Evolutionary conservation across 2,113 vertebrate genomes (phyloP), one percentile per base, ranked within the genome.

Genomic region (Chaetodon auriga): DNA sequence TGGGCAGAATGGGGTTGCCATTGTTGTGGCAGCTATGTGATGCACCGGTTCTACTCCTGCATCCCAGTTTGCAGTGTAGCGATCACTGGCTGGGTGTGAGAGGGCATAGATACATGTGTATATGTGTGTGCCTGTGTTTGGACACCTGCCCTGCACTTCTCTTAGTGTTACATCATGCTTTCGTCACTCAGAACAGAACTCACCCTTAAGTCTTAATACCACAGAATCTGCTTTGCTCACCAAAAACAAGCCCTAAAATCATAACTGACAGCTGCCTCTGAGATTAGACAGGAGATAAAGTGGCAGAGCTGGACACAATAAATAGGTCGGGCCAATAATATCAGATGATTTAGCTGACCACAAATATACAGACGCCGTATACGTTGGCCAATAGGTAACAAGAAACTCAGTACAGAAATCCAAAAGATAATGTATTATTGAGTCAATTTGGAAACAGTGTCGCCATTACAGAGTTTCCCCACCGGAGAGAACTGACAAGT

Each of bases 191-290:
- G 66, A 71, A 49, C 81, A 78, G 41, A 88, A 81, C 80, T 57
- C 71, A 57, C 55, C 75, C 68, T 58, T 43, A 57, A 81, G 69
- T 68, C 80, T 68, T 81, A 90, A 90, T 83, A 30, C 71, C 60
- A 79, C 75, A 15, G 55, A 86, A 87, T 87, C 86, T 85, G 85
- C 83, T 91, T 81, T 75, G 63, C 46, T 43, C 54, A 58, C 43
- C 46, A 61, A 82, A 71, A 87, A 82, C 54, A 83, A 82, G 78
- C 82, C 57, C 25, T 15, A 13, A 85, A 83, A 81, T 74, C 73
- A 90, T 75, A 83, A 71, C 63, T 38, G 83, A 89, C 85, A 88
- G 90, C 65, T 77, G 76, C 63, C 69, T 68, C 69, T n/a, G 83
- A 84, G 84, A 90, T 89, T 82, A 89, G 49, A 74, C 43, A n/a